A percentile compares a stretch with the other conserved stretches of the same genome.
These are phyloP conservation scores for Oncorhynchus nerka DNA, from an alignment of 2,113 vertebrate genomes.

Conservation along the genomic window DNA sequence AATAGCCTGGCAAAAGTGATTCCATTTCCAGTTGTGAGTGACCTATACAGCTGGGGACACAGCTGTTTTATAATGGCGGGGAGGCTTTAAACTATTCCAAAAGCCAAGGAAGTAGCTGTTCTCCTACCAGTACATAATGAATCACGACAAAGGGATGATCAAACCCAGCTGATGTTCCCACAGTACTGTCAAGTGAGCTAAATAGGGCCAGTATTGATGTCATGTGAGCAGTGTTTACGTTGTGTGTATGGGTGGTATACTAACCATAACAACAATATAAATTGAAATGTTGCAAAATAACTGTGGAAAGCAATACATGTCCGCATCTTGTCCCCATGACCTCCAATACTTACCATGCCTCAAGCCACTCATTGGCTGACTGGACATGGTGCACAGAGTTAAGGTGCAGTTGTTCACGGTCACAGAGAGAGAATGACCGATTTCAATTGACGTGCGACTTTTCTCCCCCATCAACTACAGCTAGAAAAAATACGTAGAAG, in stretches of 20 bases:
- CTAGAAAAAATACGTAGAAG: no score
- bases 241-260: not conserved
- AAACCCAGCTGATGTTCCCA: not conserved
- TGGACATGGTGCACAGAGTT: no score
- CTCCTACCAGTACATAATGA: not conserved
- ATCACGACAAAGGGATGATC: not conserved
- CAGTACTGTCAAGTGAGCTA: not conserved
- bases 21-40: not conserved
- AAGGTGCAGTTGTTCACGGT: no score
- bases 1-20: not conserved
- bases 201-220: not conserved
- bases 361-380: no score
- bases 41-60: not conserved
- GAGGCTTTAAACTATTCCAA: not conserved
- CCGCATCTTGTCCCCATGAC: no score
- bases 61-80: not conserved
- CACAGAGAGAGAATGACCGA: no score
- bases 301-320: no score
- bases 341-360: no score
- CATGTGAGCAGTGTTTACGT: no score
- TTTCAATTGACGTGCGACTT: no score
- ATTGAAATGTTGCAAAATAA: no score
- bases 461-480: no score
- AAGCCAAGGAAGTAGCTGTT: not conserved
- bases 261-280: not conserved